Conservation (phyloP, 2,113 vertebrate genomes). For the Halcyon malimbica region DNA sequence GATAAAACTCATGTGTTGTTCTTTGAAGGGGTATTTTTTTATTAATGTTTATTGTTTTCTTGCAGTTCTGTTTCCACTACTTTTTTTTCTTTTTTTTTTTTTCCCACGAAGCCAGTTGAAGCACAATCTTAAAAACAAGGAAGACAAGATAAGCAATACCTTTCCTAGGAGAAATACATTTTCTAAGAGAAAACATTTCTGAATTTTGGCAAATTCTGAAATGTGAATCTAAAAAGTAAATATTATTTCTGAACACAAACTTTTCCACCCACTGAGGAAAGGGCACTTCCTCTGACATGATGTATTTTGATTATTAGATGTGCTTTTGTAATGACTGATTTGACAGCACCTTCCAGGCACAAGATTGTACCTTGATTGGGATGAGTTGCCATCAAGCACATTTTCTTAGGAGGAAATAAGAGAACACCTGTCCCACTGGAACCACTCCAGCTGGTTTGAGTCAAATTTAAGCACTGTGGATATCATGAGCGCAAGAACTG, state of each 20-base stretch:
- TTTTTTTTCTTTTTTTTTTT: neutral
- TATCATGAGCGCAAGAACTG: neutral
- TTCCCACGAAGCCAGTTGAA: neutral
- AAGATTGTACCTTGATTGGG: neutral
- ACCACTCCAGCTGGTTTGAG: neutral
- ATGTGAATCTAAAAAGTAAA: neutral
- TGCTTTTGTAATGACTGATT: neutral
- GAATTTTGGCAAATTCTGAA: neutral
- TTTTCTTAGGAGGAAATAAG: neutral
- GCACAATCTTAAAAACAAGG: slow-evolving; percentile 13
- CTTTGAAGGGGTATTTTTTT: slow-evolving; percentile 68
- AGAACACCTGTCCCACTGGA: neutral
- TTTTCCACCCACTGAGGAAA: neutral
- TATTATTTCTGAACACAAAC: neutral
- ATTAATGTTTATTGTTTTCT: slow-evolving; percentile 66
- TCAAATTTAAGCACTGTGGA: neutral
- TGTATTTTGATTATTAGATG: neutral
- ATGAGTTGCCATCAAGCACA: neutral
- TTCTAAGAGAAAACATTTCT: neutral
- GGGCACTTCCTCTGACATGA: neutral
- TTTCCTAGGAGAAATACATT: neutral
- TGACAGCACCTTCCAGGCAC: neutral
- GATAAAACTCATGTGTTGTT: slow-evolving; percentile 42
- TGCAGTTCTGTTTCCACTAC: neutral
- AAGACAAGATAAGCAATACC: neutral